These are phyloP conservation scores for Callyntrura sp. DNA, from an alignment of 2,888 invertebrate species.

Conservation along the genomic window DNA sequence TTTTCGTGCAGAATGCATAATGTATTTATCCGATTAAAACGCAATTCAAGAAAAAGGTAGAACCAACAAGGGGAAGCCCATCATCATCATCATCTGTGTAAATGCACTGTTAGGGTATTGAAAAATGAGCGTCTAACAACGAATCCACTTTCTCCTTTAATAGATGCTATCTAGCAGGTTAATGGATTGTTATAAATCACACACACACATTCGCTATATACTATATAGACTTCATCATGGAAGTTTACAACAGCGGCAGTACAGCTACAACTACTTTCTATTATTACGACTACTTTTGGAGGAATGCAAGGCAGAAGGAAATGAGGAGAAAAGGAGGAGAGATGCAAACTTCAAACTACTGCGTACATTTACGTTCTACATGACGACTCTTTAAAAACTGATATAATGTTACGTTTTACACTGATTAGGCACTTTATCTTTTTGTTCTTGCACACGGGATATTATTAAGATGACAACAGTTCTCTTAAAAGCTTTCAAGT, in stretches of 20 bases:
- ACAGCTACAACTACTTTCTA: constrained; percentile 22
- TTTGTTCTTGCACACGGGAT: not conserved
- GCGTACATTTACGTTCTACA: not conserved
- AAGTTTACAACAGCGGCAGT: not conserved
- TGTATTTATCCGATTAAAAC: not conserved
- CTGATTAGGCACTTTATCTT: too few species aligned
- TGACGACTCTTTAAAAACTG: not conserved
- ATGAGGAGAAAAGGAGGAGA: constrained; percentile 6
- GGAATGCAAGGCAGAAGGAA: constrained; percentile 11
- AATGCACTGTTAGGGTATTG: constrained; percentile 43
- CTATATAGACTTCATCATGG: constrained; percentile 16
- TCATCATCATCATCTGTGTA: too few species aligned
- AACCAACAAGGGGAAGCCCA: not conserved
- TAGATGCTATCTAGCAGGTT: constrained; percentile 64
- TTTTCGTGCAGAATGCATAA: too few species aligned
- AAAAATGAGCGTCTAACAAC: constrained; percentile 59
- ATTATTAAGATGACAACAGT: constrained; percentile 39
- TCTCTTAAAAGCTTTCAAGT: constrained; percentile 42
- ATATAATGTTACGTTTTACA: not conserved
- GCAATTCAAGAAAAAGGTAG: not conserved
- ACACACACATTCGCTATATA: too few species aligned
- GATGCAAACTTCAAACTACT: constrained; percentile 1
- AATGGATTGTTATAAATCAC: constrained; percentile 73
- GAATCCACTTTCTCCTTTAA: constrained; percentile 64
- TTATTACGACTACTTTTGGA: not conserved